Conservation (phyloP, 2,797 vertebrate genomes). For the Microhierax caerulescens region DNA sequence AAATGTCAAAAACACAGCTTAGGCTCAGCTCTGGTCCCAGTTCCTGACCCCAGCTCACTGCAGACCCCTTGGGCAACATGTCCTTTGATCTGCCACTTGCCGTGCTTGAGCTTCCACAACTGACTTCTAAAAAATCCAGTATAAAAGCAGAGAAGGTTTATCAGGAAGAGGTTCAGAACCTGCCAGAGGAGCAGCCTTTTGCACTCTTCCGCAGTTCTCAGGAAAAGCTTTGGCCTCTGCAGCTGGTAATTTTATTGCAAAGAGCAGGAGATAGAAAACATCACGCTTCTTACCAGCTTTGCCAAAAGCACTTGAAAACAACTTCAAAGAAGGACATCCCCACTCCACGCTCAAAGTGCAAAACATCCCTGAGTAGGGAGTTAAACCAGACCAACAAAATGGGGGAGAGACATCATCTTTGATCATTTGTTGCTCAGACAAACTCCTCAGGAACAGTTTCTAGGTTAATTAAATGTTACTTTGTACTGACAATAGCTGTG, state of each 20-base stretch:
- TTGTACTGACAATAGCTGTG: background rate
- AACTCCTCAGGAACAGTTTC: constrained; percentile 9
- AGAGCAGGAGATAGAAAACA: constrained; percentile 18
- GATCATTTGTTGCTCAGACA: constrained; percentile 10
- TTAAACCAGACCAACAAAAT: background rate
- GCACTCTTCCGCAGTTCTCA: background rate
- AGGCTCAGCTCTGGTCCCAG: background rate
- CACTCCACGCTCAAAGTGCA: background rate
- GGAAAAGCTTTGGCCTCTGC: background rate
- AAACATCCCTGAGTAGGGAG: constrained; percentile 12
- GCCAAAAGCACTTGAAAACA: constrained; percentile 37
- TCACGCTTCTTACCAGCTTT: background rate
- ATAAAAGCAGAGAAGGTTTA: background rate
- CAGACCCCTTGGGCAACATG: background rate
- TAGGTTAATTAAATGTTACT: constrained; percentile 20
- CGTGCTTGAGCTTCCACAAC: background rate
- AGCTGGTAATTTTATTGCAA: constrained; percentile 8
- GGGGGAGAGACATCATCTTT: background rate
- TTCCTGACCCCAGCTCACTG: background rate
- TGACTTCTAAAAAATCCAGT: background rate
- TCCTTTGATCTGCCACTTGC: background rate
- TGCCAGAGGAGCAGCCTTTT: background rate
- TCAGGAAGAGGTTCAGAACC: background rate
- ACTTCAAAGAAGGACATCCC: constrained; percentile 22
- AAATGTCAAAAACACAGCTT: background rate